These are phyloP conservation scores for Dryas iulia DNA, from an alignment of 1,140 invertebrate genomes.

Conservation along the genomic window DNA sequence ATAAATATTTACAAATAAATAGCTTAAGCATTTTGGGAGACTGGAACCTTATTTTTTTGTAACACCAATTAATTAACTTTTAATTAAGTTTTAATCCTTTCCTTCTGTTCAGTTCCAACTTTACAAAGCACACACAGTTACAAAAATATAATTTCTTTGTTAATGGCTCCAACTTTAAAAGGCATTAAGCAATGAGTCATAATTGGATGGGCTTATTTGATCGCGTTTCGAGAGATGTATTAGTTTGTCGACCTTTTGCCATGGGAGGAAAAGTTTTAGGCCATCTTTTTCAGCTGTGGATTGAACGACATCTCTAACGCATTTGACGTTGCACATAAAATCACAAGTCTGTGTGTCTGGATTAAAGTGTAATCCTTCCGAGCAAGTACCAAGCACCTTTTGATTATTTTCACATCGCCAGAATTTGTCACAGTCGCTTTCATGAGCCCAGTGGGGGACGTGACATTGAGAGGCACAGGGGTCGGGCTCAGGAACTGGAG, in stretches of 20 bases:
- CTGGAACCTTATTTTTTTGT: too few species aligned
- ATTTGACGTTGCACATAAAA: conserved; percentile 50
- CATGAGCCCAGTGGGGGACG: conserved; percentile 68
- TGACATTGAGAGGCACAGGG: conserved; percentile 41
- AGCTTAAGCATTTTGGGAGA: background rate
- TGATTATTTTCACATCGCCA: conserved; percentile 78
- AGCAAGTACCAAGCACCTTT: conserved; percentile 74
- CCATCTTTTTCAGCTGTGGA: conserved; percentile 33
- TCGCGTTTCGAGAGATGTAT: conserved; percentile 8
- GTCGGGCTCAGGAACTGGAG: background rate
- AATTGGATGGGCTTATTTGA: background rate
- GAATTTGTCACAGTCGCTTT: conserved; percentile 80
- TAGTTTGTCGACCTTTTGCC: conserved; percentile 36
- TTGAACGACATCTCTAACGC: conserved; percentile 36
- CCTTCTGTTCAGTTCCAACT: background rate
- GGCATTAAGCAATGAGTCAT: background rate
- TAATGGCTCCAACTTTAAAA: background rate
- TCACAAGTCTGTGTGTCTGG: conserved; percentile 48
- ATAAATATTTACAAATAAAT: conserved; percentile 12
- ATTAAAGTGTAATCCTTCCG: conserved; percentile 82
- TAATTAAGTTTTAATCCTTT: too few species aligned
- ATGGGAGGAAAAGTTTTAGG: conserved; percentile 51
- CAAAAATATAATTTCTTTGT: background rate
- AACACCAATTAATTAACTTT: too few species aligned
- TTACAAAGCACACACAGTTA: background rate